Evolutionary conservation across 2,113 vertebrate species (phyloP).

Genomic region (Pachycephala philippinensis): DNA sequence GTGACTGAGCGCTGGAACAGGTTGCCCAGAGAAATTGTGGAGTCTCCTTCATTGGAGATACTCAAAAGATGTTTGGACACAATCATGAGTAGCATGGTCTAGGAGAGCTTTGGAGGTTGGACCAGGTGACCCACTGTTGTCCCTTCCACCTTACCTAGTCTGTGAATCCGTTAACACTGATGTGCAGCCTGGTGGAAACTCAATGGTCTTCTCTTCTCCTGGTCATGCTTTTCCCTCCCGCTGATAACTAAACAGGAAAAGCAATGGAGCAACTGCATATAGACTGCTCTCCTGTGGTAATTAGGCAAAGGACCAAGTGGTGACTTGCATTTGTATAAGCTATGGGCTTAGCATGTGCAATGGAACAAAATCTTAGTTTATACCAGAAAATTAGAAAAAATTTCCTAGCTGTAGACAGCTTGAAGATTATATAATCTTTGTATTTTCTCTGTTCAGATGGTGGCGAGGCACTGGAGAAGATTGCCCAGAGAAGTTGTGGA

Average conservation of each 20-base stretch:
- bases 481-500: background rate
- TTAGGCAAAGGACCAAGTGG: background rate
- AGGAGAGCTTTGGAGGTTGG: background rate
- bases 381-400: background rate
- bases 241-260: background rate
- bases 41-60: background rate
- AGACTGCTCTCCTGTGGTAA: background rate
- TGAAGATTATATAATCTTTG: background rate
- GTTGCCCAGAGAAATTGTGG: background rate
- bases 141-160: background rate
- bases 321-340: background rate
- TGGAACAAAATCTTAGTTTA: background rate
- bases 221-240: background rate
- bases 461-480: background rate
- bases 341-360: background rate
- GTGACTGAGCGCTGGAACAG: background rate
- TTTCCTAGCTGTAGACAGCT: background rate
- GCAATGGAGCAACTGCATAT: background rate
- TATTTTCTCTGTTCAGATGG: background rate
- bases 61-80: background rate
- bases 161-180: accelerated
- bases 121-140: background rate
- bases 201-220: background rate
- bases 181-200: background rate
- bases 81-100: background rate